phyloP scores from a whole-genome alignment of 1,140 invertebrate genomes.

The Tetramorium simillimum region DNA sequence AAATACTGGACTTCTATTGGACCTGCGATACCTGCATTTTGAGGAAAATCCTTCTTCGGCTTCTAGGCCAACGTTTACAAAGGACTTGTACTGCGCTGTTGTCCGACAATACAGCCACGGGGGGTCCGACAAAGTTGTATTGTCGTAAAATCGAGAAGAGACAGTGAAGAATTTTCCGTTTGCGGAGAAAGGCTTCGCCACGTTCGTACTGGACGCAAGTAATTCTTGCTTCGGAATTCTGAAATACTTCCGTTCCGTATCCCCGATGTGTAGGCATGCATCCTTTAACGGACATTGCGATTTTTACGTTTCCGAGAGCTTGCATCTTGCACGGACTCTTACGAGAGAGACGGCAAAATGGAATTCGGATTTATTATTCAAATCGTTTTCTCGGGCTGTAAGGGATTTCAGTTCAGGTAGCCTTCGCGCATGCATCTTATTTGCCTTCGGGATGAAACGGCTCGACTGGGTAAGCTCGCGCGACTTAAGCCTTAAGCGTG shows the following conservation, averaged over 20 bases:
- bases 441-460: neutral
- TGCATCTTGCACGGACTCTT: neutral
- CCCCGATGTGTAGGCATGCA: neutral
- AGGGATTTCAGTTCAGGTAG: neutral
- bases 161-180: slow-evolving; percentile 21
- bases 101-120: neutral
- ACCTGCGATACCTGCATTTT: neutral
- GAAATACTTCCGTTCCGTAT: neutral
- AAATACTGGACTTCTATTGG: neutral
- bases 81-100: neutral
- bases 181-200: neutral
- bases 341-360: slow-evolving; percentile 1
- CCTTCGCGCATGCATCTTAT: neutral
- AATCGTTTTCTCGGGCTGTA: neutral
- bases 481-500: neutral
- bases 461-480: neutral
- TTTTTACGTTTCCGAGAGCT: neutral
- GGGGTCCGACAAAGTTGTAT: neutral
- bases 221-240: neutral
- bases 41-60: slow-evolving; percentile 3
- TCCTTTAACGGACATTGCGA: slow-evolving; percentile 3
- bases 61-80: neutral
- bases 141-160: neutral
- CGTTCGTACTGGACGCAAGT: neutral
- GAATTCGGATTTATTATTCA: slow-evolving; percentile 11